Conservation (phyloP, 2,888 invertebrate species). For the Adela reaumurella region DNA sequence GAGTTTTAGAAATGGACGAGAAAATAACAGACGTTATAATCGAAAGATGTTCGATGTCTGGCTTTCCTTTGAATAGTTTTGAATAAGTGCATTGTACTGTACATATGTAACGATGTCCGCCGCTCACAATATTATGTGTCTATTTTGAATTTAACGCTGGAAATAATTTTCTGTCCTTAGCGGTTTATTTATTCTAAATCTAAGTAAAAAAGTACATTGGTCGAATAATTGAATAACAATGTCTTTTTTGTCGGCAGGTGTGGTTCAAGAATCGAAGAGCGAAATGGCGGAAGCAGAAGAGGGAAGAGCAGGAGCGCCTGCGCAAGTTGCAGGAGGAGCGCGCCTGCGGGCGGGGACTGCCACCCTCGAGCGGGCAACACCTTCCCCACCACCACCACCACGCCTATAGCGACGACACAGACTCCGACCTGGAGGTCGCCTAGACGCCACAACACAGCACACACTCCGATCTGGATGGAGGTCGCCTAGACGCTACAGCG, state of each 20-base stretch:
- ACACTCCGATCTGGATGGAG: slow-evolving; percentile 69
- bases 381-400: slow-evolving; percentile 30
- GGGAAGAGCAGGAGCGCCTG: slow-evolving; percentile 80
- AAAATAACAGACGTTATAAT: no score
- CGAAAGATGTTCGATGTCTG: no score
- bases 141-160: no score
- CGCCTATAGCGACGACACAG: slow-evolving; percentile 66
- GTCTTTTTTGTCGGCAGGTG: slow-evolving; percentile 61
- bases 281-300: slow-evolving; percentile 94
- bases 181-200: no score
- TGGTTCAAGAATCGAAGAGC: slow-evolving; percentile 96
- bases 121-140: no score
- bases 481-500: slow-evolving; percentile 60
- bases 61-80: no score
- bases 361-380: slow-evolving; percentile 23
- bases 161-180: no score
- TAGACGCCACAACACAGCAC: slow-evolving; percentile 64
- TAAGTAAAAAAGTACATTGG: no score
- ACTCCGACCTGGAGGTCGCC: slow-evolving; percentile 79
- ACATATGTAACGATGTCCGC: no score
- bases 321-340: slow-evolving; percentile 81
- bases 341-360: slow-evolving; percentile 34
- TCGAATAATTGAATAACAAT: no score
- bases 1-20: no score
- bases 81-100: no score